These are phyloP conservation scores for Gambusia holbrooki DNA, from an alignment of 2,113 vertebrate genomes.

Conservation along the genomic window DNA sequence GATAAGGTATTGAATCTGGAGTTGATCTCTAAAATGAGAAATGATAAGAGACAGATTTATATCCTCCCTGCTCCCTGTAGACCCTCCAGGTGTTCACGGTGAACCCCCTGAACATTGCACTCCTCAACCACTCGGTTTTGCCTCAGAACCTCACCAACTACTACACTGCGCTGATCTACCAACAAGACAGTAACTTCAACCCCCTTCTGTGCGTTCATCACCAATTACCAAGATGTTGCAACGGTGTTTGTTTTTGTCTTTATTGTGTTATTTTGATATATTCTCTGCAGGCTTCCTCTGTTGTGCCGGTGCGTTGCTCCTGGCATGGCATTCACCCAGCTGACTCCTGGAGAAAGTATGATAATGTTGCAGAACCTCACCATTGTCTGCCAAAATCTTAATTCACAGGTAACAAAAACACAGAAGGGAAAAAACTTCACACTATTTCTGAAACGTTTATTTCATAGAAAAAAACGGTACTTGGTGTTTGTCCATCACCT, in stretches of 20 bases:
- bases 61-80: constrained; percentile 34
- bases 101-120: constrained; percentile 70
- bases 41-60: not conserved
- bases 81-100: constrained; percentile 67
- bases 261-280: not conserved
- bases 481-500: too few species aligned
- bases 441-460: not conserved
- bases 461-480: not conserved
- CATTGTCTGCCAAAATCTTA: constrained; percentile 50
- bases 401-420: constrained; percentile 59
- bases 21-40: too few species aligned
- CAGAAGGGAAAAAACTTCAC: not conserved
- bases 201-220: constrained; percentile 72
- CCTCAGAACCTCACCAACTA: constrained; percentile 58
- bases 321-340: constrained; percentile 53
- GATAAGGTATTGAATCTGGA: constrained; percentile 39
- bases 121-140: constrained; percentile 48
- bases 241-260: not conserved
- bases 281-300: constrained; percentile 67
- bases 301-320: constrained; percentile 63
- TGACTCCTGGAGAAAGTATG: constrained; percentile 34
- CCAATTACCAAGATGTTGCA: not conserved
- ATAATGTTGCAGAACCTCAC: constrained; percentile 46
- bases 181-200: constrained; percentile 67
- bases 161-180: constrained; percentile 71